Conservation (phyloP, 2,113 vertebrate genomes). For the Leucopsar rothschildi region DNA sequence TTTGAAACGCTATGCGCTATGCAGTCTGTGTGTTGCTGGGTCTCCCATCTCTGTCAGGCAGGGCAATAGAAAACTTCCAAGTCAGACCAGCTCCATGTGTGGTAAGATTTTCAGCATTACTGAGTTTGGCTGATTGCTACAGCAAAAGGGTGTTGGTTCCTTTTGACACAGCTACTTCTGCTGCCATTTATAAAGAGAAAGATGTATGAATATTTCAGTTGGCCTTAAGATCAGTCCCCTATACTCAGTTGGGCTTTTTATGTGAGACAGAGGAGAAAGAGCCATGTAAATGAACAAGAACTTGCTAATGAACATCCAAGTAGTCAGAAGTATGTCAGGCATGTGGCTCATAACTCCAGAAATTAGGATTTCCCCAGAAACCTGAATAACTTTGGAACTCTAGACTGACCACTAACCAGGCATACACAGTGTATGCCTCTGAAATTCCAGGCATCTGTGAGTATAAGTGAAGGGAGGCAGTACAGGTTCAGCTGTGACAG, state of each 20-base stretch:
- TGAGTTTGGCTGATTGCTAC: background rate
- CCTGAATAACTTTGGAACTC: background rate
- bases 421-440: accelerated
- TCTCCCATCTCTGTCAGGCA: background rate
- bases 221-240: background rate
- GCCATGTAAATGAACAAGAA: background rate
- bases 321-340: background rate
- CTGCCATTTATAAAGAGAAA: background rate
- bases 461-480: background rate
- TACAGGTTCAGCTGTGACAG: background rate
- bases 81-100: background rate
- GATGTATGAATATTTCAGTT: background rate
- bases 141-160: background rate
- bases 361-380: background rate
- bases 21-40: background rate
- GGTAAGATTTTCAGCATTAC: background rate
- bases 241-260: background rate
- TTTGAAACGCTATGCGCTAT: background rate
- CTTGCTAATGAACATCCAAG: background rate
- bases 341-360: background rate
- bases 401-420: background rate
- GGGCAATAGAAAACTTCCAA: background rate
- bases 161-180: background rate
- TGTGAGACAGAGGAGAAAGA: background rate
- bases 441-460: background rate